Percentiles rank a stretch among this genome's conserved stretches.
phyloP scores from a whole-genome alignment of 2,888 invertebrate genomes.

The Drosophila tanythrix region DNA sequence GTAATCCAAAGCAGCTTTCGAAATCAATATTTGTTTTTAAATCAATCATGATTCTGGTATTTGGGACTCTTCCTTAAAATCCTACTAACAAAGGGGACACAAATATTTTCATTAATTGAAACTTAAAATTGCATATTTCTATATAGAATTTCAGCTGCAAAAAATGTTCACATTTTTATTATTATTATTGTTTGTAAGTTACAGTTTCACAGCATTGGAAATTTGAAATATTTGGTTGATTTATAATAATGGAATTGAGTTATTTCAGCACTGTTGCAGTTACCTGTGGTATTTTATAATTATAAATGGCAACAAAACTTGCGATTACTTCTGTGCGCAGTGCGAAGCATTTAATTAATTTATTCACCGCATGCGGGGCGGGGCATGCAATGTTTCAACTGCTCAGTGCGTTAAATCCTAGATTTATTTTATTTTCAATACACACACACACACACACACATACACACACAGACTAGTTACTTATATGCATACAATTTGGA shows the following conservation, averaged over 20 bases:
- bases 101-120: not conserved
- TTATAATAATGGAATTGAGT: conserved; percentile 17
- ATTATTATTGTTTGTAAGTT: not conserved
- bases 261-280: conserved; percentile 34
- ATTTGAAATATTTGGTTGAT: conserved; percentile 7
- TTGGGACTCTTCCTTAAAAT: no score
- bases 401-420: conserved; percentile 36
- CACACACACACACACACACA: not conserved
- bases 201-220: not conserved
- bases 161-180: not conserved
- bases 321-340: not conserved
- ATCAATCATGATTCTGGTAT: no score
- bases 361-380: conserved; percentile 48
- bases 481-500: conserved; percentile 24
- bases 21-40: not conserved
- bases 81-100: not conserved
- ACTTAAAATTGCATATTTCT: not conserved
- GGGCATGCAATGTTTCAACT: conserved; percentile 61
- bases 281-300: conserved; percentile 48
- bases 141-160: not conserved
- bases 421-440: conserved; percentile 35
- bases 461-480: not conserved
- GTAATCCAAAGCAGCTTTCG: not conserved
- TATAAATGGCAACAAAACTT: conserved; percentile 42
- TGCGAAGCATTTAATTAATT: conserved; percentile 68